These are phyloP conservation scores for Pionites leucogaster DNA, from an alignment of 2,113 vertebrate species.

Conservation along the genomic window DNA sequence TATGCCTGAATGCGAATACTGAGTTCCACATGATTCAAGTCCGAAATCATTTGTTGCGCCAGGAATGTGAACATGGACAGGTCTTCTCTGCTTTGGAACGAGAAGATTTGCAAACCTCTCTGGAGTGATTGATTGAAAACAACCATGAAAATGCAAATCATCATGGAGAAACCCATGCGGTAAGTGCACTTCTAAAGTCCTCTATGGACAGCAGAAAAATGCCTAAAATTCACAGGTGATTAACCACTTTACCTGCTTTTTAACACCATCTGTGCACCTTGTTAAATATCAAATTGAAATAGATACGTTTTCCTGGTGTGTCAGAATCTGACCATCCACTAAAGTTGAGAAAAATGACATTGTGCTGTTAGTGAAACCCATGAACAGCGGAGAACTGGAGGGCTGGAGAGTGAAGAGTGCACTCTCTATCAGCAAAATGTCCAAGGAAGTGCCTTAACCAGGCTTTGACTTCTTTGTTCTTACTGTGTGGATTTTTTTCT, in stretches of 20 bases:
- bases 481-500: background rate
- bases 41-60: slow-evolving; percentile 31
- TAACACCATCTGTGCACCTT: slow-evolving; percentile 70
- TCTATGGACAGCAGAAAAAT: slow-evolving; percentile 50
- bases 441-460: background rate
- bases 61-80: background rate
- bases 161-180: background rate
- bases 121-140: slow-evolving; percentile 44
- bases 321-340: slow-evolving; percentile 16
- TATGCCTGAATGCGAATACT: background rate
- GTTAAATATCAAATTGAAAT: slow-evolving; percentile 66
- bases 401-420: background rate
- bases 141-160: slow-evolving; percentile 47
- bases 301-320: slow-evolving; percentile 46
- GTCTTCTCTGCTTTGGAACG: background rate
- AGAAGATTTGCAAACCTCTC: slow-evolving; percentile 12
- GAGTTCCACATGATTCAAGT: background rate
- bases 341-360: slow-evolving; percentile 11
- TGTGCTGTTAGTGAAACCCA: background rate
- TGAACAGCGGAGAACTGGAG: background rate
- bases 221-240: slow-evolving; percentile 67
- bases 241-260: slow-evolving; percentile 69
- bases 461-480: background rate
- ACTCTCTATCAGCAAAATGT: background rate
- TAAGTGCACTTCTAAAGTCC: slow-evolving; percentile 33